Evolutionary conservation across 2,797 vertebrate genomes (phyloP), one percentile per base, ranked within the genome.

Genomic region (Momotus momota): DNA sequence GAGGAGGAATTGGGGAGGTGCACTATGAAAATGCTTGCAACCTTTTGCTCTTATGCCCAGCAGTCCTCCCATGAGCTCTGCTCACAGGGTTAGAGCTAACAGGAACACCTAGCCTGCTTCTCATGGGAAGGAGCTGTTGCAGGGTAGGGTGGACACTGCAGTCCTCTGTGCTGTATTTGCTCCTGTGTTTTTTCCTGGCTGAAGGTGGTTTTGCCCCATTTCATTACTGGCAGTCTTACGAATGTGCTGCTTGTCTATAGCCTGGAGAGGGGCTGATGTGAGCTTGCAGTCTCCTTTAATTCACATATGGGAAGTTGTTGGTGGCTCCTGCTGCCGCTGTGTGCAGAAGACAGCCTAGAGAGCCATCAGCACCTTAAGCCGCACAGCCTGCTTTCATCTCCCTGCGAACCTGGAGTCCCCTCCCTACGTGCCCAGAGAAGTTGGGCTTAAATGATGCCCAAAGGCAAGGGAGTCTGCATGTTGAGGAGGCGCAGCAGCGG

Each of bases 381-480:
- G 88, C 71, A 5, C 60, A 27, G 70, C 18, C 45, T 5, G 41
- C 83, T 46, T 4, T 43, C 41, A 8, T 23, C 9, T 51, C 23
- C 12, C 62, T 13, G 29, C 4, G 77, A 70, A 38, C 71, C 45
- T 2, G 14, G 12, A 9, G 54, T 65, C 31, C 20, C 17, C 33
- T 77, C 88, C 61, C 40, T 1, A 6, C 14, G 31, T 3, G 61
- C 65, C 83, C 93, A 6, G 91, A 38, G 94, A 66, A 10, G 43
- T 13, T 13, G 87, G 93, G 74, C 25, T 96, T 94, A 83, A 93
- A 29, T 2, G 92, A 88, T 89, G 86, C 94, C 95, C 89, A 17
- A 22, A 81, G 94, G 96, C 49, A 64, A 88, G 60, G 86, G 74
- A 82, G 67, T 54, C 6, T 8, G 62, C 27, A 5, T 10, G 83